A percentile compares a stretch with the other conserved stretches of the same genome.
Conservation (phyloP, 2,888 invertebrate genomes). For the Cantharis lateralis region DNA sequence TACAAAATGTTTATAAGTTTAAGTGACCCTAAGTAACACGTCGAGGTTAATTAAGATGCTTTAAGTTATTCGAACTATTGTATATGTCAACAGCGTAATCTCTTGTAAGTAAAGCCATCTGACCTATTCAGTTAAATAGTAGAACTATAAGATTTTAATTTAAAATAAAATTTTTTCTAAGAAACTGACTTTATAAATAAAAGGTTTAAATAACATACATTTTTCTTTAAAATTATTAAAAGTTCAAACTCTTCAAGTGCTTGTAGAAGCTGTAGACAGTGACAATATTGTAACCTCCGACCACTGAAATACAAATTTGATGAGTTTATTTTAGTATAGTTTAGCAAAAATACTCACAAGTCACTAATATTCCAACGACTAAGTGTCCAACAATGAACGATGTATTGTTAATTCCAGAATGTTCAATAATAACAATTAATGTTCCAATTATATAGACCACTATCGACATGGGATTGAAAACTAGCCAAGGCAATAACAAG, state of each 20-base stretch:
- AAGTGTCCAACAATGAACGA: conserved; percentile 48
- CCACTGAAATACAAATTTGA: conserved; percentile 44
- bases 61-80: no score
- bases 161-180: not conserved
- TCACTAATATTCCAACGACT: conserved; percentile 40
- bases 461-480: conserved; percentile 47
- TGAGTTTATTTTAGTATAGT: not conserved
- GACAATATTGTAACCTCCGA: conserved; percentile 47
- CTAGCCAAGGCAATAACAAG: conserved; percentile 49
- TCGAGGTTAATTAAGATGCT: no score
- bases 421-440: conserved; percentile 46
- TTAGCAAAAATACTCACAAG: conserved; percentile 42
- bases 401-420: conserved; percentile 43
- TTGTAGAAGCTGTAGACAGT: conserved; percentile 49
- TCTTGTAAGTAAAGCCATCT: no score
- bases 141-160: not conserved
- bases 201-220: not conserved
- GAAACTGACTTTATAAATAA: not conserved
- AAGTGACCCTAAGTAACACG: not conserved
- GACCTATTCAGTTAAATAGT: not conserved
- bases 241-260: conserved; percentile 50
- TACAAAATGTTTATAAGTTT: not conserved
- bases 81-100: no score
- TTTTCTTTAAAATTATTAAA: conserved; percentile 36
- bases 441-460: conserved; percentile 46